Conservation (phyloP, 2,888 invertebrate species). For the Aleiodes leptofemur region DNA sequence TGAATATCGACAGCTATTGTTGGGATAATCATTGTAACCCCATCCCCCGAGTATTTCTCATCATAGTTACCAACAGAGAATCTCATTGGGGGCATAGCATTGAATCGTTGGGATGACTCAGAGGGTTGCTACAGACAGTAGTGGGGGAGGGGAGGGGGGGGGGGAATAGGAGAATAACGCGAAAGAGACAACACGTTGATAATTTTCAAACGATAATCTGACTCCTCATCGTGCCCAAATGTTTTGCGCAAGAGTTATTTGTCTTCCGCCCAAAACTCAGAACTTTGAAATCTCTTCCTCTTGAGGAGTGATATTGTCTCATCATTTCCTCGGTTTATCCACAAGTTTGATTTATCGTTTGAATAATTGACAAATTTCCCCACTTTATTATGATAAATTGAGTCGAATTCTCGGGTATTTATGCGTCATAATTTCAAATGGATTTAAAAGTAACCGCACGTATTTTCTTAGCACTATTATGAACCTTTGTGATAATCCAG, state of each 20-base stretch:
- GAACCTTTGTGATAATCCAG: no score
- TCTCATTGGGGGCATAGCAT: no score
- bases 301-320: background rate
- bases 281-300: background rate
- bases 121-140: slow-evolving; percentile 21
- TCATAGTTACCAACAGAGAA: slow-evolving; percentile 36
- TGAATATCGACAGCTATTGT: slow-evolving; percentile 65
- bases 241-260: no score
- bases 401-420: no score
- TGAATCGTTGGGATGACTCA: no score
- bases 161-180: background rate
- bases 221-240: slow-evolving; percentile 34
- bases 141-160: background rate
- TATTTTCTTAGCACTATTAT: no score
- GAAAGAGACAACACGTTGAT: slow-evolving; percentile 42
- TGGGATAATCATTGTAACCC: slow-evolving; percentile 62
- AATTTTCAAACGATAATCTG: slow-evolving; percentile 64
- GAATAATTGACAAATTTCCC: background rate
- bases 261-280: background rate
- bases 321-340: background rate
- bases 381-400: no score
- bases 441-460: background rate
- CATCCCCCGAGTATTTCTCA: slow-evolving; percentile 33
- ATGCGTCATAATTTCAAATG: no score
- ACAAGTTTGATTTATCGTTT: background rate